phyloP scores from a whole-genome alignment of 2,888 invertebrate genomes.

The Heliconius hortense region DNA sequence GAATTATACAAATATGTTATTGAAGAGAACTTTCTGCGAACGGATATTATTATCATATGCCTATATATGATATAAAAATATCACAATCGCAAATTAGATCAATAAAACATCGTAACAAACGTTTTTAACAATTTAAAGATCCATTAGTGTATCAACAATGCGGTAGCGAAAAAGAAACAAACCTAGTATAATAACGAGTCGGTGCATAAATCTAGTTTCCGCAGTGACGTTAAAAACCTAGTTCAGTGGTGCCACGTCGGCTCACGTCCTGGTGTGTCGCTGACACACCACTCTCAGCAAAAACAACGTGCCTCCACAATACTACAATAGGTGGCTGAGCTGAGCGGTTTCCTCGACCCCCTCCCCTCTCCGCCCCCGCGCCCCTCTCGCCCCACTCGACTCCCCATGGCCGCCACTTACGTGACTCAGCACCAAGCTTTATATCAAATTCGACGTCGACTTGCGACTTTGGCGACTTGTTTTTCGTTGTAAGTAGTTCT shows the following conservation, averaged over 20 bases:
- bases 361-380: constrained; percentile 40
- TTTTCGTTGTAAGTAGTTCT: constrained; percentile 64
- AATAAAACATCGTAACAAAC: constrained; percentile 2
- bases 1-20: constrained; percentile 1
- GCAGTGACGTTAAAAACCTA: constrained; percentile 54
- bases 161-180: constrained; percentile 8
- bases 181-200: constrained; percentile 45
- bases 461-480: constrained; percentile 68
- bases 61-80: not conserved
- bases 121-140: constrained; percentile 1
- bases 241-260: constrained; percentile 55
- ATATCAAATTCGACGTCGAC: constrained; percentile 74
- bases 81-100: not conserved
- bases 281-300: constrained; percentile 72
- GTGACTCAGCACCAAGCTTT: constrained; percentile 73
- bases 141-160: constrained; percentile 21
- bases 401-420: constrained; percentile 59
- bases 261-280: constrained; percentile 57
- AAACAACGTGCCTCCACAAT: constrained; percentile 76
- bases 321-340: constrained; percentile 75
- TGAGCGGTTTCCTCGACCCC: constrained; percentile 61
- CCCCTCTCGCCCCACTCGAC: constrained; percentile 43
- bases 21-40: not conserved
- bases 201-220: constrained; percentile 58
- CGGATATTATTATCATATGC: not conserved